Evolutionary conservation across 2,113 vertebrate species (phyloP), one percentile per base, ranked within the genome.

Genomic region (Nyctereutes procyonoides): DNA sequence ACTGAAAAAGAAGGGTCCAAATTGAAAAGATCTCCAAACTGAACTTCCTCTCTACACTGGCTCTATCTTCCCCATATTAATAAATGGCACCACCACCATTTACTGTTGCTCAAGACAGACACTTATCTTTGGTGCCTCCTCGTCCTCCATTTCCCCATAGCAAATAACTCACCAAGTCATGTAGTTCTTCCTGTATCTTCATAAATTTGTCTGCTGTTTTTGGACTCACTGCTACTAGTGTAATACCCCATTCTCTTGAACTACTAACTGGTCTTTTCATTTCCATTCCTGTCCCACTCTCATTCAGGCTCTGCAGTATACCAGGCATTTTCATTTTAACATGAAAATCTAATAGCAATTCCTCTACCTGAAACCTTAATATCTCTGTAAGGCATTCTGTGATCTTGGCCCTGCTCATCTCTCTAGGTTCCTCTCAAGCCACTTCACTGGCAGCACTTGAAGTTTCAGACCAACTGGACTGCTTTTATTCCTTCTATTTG

Each of bases 321-420:
- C n/a, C 17, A 69, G 51, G 30, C 32, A 26, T 63, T 7, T 1
- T 43, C 30, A 77, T 65, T 56, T 92, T 58, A 80, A 88, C 16
- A 65, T 60, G 55, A 84, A 85, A 94, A 58, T 67, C 13, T 88
- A 15, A 43, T 35, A 93, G 79, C 10, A n/a, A 80, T 7, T 63
- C 24, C 15, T 85, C 15, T 87, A 53, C 62, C 60, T 94, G 71
- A 88, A 94, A 92, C 19, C 32, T 92, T 88, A 88, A 38, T 43
- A 76, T 71, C 20, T 92, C 32, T 81, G 12, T 85, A 38, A 92
- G 22, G n/a, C 14, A 38, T 32, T 88, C n/a, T 77, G 22, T 71
- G n/a, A 77, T 62, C 43, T 83, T 26, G 53, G 28, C 55, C 15
- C 73, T 62, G 71, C n/a, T 88, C 55, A 74, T 65, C 56, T 92